Evolutionary conservation across 2,797 vertebrate genomes (phyloP), one percentile per base, ranked within the genome.

Genomic region (Malurus leucopterus): DNA sequence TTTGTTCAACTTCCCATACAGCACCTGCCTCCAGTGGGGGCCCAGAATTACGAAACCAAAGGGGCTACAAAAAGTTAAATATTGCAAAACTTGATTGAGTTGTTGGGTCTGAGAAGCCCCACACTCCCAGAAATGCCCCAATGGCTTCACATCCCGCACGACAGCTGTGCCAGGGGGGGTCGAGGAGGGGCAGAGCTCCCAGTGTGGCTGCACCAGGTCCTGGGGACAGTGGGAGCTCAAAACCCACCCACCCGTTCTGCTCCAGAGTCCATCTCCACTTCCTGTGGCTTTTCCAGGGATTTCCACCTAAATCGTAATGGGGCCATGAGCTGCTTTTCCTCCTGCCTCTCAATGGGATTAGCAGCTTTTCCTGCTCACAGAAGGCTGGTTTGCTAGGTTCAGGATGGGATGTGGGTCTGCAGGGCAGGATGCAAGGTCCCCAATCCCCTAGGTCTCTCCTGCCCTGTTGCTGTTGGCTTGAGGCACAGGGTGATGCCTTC

Each of bases 81-180:
- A 27, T 30, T 71, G 34, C 72, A 71, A 84, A 86, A 63, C 27
- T 59, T 19, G 2, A 15, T 43, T 18, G 46, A 18, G 34, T 51
- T 34, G 46, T 30, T 65, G n/a, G 44, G 32, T 30, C 34, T 51
- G 67, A 0, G 0, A 32, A 43, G 15, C 1, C 47, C 8, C 6
- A 18, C 44, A 11, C 7, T 1, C 3, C 9, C 50, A 38, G 46
- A 34, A 90, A 63, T 3, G 1, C 12, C 29, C 6, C 1, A 0
- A 14, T 22, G 19, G 24, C 16, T 72, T 62, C 0, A 0, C n/a
- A 41, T 75, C 30, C 75, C 0, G 0, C 2, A 6, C 30, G 43
- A 24, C 2, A 6, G n/a, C 29, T n/a, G 4, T 79, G 61, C 30
- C 1, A 0, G 6, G 0, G 5, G 9, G 4, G 2, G 32, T 62